A percentile compares a stretch with the other conserved stretches of the same genome.
Evolutionary conservation across 2,888 invertebrate genomes (phyloP).

Genomic region (Lepidocyrtinus sp.): DNA sequence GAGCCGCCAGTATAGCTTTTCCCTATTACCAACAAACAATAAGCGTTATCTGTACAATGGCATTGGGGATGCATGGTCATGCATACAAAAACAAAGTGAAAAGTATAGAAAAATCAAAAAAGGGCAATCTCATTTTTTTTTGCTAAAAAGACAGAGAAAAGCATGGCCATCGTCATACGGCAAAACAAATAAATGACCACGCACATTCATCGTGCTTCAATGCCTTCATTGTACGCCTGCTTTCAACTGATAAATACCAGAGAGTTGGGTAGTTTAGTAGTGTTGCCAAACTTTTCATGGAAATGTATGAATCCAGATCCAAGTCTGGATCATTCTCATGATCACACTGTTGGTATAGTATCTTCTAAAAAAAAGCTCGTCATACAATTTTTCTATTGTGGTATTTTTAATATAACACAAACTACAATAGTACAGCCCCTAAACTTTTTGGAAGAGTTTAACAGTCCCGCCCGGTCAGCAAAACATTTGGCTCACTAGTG

Average conservation of each 20-base stretch:
- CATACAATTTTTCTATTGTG: not conserved
- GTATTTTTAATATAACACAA: not conserved
- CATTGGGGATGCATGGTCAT: not conserved
- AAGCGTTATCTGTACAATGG: not conserved
- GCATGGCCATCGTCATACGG: constrained; percentile 31
- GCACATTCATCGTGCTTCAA: constrained; percentile 30
- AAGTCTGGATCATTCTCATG: not conserved
- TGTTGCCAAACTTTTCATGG: not conserved
- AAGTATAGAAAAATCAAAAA: not conserved
- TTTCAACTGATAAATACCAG: constrained; percentile 16
- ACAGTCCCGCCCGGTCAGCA: not conserved
- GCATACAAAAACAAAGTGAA: constrained; percentile 8
- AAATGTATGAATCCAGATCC: not conserved
- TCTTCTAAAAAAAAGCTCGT: not conserved
- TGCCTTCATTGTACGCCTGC: constrained; percentile 10
- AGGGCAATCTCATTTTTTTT: not conserved
- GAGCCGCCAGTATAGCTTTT: not conserved
- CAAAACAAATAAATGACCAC: constrained; percentile 38
- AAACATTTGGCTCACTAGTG: not conserved
- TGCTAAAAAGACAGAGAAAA: not conserved
- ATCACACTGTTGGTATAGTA: not conserved
- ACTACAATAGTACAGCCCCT: not conserved
- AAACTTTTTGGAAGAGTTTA: not conserved
- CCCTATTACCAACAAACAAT: not conserved
- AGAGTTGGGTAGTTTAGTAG: not conserved